These are phyloP conservation scores for Okamejei kenojei DNA, from an alignment of 2,797 vertebrate species.

Conservation along the genomic window DNA sequence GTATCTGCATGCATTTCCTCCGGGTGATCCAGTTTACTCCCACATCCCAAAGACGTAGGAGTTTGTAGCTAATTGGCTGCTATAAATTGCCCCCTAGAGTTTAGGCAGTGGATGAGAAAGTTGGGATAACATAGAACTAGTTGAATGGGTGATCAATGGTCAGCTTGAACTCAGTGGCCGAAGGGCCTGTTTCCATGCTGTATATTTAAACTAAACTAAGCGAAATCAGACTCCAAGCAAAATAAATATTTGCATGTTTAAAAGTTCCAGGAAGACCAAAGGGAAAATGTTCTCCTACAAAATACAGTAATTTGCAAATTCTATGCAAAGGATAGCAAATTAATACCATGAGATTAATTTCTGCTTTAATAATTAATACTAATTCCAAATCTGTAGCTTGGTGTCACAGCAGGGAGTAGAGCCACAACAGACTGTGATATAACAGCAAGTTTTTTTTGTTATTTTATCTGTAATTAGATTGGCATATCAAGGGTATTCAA, in stretches of 20 bases:
- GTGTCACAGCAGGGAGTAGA: neutral
- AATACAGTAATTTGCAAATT: neutral
- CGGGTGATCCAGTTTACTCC: too few species aligned
- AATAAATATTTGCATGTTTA: neutral
- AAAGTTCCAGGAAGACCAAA: neutral
- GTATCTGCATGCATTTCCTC: too few species aligned
- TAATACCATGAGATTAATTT: neutral
- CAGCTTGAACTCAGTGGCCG: too few species aligned
- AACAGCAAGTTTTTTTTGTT: neutral
- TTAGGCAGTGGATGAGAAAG: too few species aligned
- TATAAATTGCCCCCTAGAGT: too few species aligned
- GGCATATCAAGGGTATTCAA: conserved; percentile 10
- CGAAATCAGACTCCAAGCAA: neutral
- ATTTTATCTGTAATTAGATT: conserved; percentile 26
- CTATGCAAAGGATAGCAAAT: neutral
- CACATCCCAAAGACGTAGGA: too few species aligned
- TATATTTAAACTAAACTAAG: too few species aligned
- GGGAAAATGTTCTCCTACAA: neutral
- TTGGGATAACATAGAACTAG: too few species aligned
- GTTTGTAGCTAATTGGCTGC: too few species aligned
- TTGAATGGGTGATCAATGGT: too few species aligned
- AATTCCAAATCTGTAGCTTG: conserved; percentile 7
- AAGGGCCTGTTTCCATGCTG: too few species aligned
- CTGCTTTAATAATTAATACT: neutral
- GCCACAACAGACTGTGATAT: neutral